A percentile compares a stretch with the other conserved stretches of the same genome.
Evolutionary conservation across 2,797 vertebrate species (phyloP).

Genomic region (Nannoperca australis): DNA sequence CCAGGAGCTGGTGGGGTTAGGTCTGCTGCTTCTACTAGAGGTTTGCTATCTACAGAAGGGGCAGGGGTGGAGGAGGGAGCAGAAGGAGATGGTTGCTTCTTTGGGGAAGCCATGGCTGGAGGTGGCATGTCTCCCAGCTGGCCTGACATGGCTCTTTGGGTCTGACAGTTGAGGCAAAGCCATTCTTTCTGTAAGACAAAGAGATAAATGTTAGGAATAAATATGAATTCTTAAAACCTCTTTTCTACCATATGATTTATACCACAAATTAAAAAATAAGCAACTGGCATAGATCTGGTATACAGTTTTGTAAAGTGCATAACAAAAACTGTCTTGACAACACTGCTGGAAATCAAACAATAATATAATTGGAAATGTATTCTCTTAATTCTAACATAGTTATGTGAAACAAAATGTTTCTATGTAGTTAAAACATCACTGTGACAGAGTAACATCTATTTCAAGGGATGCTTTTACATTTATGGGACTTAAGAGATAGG

Average conservation of each 20-base stretch:
- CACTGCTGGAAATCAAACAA: background rate
- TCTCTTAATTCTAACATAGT: background rate
- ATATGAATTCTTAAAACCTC: background rate
- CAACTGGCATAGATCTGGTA: background rate
- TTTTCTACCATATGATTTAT: background rate
- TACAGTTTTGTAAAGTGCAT: background rate
- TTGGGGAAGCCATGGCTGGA: slow-evolving; percentile 71
- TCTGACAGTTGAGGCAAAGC: slow-evolving; percentile 99
- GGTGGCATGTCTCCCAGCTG: slow-evolving; percentile 89
- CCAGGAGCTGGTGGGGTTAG: slow-evolving; percentile 67
- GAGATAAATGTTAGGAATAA: slow-evolving; percentile 15
- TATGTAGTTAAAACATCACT: slow-evolving; percentile 34
- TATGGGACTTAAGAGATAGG: slow-evolving; percentile 63
- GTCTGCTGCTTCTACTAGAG: slow-evolving; percentile 79
- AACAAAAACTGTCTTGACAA: background rate
- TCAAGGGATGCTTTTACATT: slow-evolving; percentile 72
- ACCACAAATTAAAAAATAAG: background rate
- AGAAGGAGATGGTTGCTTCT: slow-evolving; percentile 78
- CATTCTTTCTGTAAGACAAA: slow-evolving; percentile 94
- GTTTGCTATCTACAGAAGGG: slow-evolving; percentile 77
- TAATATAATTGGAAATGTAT: background rate
- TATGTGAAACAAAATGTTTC: slow-evolving; percentile 2
- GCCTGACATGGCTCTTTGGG: slow-evolving; percentile 93
- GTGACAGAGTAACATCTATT: slow-evolving; percentile 63
- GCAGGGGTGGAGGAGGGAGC: slow-evolving; percentile 60